These are phyloP conservation scores for Lydus trimaculatus DNA, from an alignment of 2,888 invertebrate genomes.

Conservation along the genomic window DNA sequence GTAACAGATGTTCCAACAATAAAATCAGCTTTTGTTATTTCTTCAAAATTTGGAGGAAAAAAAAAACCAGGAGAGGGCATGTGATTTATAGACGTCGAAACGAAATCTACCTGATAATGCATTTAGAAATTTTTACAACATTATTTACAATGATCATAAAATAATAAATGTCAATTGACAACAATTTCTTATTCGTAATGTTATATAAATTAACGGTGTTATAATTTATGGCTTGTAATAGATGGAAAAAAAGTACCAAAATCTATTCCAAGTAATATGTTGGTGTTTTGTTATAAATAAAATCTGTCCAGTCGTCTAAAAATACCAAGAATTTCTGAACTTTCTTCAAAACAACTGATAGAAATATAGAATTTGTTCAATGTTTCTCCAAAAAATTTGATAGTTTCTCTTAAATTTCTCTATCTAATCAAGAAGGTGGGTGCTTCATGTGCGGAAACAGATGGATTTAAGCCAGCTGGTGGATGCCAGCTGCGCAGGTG, in stretches of 20 bases:
- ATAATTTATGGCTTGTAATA: not conserved
- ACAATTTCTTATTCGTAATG: not conserved
- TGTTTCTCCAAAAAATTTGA: not conserved
- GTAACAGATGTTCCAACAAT: not conserved
- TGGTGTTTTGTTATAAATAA: not conserved
- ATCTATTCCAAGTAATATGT: not conserved
- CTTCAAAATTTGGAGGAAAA: not conserved
- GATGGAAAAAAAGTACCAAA: not conserved
- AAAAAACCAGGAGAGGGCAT: not conserved
- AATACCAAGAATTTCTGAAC: not conserved
- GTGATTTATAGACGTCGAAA: not conserved
- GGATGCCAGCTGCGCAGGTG: conserved; percentile 50
- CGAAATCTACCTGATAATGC: not conserved
- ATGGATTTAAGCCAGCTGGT: conserved; percentile 56
- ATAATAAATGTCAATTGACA: not conserved
- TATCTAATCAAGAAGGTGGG: not conserved
- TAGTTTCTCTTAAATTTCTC: not conserved
- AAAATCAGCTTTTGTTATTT: not conserved
- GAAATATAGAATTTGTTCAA: not conserved
- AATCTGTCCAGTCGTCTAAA: not conserved
- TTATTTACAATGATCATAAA: conserved; percentile 5
- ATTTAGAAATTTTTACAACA: not conserved
- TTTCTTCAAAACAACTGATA: not conserved
- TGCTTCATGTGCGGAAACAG: conserved; percentile 54
- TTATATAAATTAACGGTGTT: not conserved